Evolutionary conservation across 1,140 invertebrate genomes (phyloP).

Genomic region (Chrysopa pallens): DNA sequence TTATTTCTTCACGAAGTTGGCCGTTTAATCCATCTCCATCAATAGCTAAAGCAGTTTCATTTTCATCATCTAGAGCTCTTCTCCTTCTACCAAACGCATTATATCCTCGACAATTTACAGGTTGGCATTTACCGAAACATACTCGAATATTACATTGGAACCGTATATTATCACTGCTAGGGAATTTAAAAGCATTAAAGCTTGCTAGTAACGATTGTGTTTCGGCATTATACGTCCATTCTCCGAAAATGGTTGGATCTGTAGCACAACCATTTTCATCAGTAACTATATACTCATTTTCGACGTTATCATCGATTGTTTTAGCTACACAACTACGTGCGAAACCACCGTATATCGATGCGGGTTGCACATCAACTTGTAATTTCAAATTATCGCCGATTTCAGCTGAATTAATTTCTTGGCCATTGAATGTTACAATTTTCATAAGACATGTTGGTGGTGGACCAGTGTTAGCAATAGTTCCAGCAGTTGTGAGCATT

Average conservation of each 20-base stretch:
- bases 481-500: slow-evolving; percentile 86
- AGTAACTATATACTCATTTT: slow-evolving; percentile 83
- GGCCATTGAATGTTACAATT: slow-evolving; percentile 71
- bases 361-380: slow-evolving; percentile 84
- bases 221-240: slow-evolving; percentile 77
- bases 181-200: slow-evolving; percentile 94
- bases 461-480: slow-evolving; percentile 86
- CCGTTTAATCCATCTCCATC: slow-evolving; percentile 45
- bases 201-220: slow-evolving; percentile 64
- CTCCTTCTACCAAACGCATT: slow-evolving; percentile 74
- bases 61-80: slow-evolving; percentile 39
- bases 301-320: slow-evolving; percentile 73
- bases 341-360: slow-evolving; percentile 86
- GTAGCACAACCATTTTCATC: slow-evolving; percentile 88
- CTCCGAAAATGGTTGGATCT: slow-evolving; percentile 79
- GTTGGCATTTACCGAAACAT: slow-evolving; percentile 88
- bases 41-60: slow-evolving; percentile 36
- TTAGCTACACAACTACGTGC: slow-evolving; percentile 83
- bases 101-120: slow-evolving; percentile 79
- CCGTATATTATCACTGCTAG: slow-evolving; percentile 80
- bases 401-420: slow-evolving; percentile 77
- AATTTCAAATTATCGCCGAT: slow-evolving; percentile 82
- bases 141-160: slow-evolving; percentile 93
- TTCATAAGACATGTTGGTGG: slow-evolving; percentile 85
- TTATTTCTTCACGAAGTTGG: slow-evolving; percentile 79